Evolutionary conservation across 2,888 invertebrate genomes (phyloP).

Genomic region (Hymenopus coronatus): DNA sequence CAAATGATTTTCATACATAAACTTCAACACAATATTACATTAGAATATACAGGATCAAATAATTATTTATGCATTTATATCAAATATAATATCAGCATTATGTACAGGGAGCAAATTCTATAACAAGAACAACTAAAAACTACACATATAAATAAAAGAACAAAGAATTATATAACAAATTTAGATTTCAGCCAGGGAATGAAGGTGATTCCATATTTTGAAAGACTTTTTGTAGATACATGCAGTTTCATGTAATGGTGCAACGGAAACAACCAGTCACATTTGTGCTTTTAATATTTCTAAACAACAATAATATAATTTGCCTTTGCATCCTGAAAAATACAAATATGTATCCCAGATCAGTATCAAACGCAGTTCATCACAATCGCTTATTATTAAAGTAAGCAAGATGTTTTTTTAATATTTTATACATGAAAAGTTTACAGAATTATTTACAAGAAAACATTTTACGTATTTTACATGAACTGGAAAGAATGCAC

Average conservation of each 20-base stretch:
- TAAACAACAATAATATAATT: not conserved
- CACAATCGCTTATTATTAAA: too few species aligned
- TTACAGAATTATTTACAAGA: not conserved
- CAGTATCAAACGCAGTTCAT: not conserved
- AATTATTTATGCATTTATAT: not conserved
- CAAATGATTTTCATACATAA: not conserved
- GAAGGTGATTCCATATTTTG: not conserved
- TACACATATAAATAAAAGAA: not conserved
- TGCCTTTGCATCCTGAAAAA: not conserved
- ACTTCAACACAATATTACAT: constrained; percentile 9
- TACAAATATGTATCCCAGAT: not conserved
- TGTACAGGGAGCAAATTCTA: not conserved
- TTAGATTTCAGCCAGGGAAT: not conserved
- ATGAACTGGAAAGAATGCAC: not conserved
- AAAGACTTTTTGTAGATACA: not conserved
- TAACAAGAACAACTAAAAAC: not conserved
- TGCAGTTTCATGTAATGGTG: not conserved
- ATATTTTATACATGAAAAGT: not conserved
- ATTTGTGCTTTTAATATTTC: not conserved
- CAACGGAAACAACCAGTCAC: not conserved
- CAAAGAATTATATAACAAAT: not conserved
- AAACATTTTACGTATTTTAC: not conserved
- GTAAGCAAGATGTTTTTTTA: too few species aligned
- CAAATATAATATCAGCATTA: not conserved
- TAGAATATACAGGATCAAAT: not conserved